phyloP scores from a whole-genome alignment of 2,888 invertebrate genomes.

The Pachymerium ferrugineum region DNA sequence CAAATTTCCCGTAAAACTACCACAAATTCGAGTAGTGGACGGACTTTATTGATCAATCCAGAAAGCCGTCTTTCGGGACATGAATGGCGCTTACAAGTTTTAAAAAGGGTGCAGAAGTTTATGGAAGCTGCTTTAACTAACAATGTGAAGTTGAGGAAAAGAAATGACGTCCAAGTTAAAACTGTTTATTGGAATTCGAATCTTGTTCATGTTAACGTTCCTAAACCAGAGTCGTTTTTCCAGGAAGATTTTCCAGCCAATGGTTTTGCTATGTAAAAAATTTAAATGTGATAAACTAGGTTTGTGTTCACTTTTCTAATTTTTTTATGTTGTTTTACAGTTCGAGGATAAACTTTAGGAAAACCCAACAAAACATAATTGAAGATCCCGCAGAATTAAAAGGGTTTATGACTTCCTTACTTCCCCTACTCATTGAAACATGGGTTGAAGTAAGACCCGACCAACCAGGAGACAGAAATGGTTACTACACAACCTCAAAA shows the following conservation, averaged over 20 bases:
- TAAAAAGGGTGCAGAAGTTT: slow-evolving; percentile 61
- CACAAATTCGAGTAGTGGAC: slow-evolving; percentile 47
- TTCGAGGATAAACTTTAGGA: not conserved
- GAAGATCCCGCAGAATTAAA: slow-evolving; percentile 48
- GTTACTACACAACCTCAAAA: not conserved
- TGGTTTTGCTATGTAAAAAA: not conserved
- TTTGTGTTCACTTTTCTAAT: not conserved
- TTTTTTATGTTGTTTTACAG: not conserved
- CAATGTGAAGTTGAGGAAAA: not conserved
- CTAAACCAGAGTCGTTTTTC: not conserved
- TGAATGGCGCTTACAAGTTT: slow-evolving; percentile 71
- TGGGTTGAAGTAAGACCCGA: slow-evolving; percentile 64
- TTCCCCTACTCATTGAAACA: slow-evolving; percentile 73
- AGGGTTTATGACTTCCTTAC: slow-evolving; percentile 60
- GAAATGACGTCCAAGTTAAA: not conserved
- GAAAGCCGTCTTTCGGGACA: slow-evolving; percentile 66
- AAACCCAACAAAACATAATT: not conserved
- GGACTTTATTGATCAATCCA: slow-evolving; percentile 64
- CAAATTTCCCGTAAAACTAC: slow-evolving; percentile 62
- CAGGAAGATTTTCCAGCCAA: not conserved
- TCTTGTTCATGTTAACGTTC: not conserved
- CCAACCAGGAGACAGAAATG: not conserved
- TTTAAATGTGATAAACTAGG: not conserved
- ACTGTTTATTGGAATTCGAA: not conserved
- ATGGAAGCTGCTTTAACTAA: not conserved